Evolutionary conservation across 1,140 invertebrate species (phyloP).

Genomic region (Drosophila obscura): DNA sequence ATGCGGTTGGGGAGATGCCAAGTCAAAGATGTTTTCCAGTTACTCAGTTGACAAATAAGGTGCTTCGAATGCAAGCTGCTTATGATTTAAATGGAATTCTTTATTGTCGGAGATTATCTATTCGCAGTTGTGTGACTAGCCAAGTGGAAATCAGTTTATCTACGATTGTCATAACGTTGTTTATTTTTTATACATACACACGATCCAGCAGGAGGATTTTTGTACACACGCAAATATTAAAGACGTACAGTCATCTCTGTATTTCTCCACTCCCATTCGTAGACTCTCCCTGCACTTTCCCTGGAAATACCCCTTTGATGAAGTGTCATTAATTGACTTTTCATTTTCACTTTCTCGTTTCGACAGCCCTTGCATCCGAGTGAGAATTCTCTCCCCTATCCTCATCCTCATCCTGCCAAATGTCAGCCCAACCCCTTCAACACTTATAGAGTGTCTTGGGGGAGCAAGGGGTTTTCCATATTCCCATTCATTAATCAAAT

Average conservation of each 20-base stretch:
- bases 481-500: slow-evolving; percentile 70
- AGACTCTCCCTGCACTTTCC: background rate
- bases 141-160: slow-evolving; percentile 12
- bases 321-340: slow-evolving; percentile 41
- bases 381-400: no score
- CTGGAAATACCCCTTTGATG: slow-evolving; percentile 6
- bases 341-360: slow-evolving; percentile 3
- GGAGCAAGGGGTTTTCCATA: slow-evolving; percentile 44
- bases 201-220: no score
- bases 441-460: slow-evolving; percentile 12
- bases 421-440: slow-evolving; percentile 35
- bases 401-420: background rate
- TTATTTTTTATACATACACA: no score
- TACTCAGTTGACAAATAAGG: slow-evolving; percentile 54
- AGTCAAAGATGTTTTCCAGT: slow-evolving; percentile 59
- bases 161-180: background rate
- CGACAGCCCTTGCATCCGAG: background rate
- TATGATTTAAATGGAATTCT: slow-evolving; percentile 47
- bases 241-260: background rate
- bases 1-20: slow-evolving; percentile 39
- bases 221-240: no score
- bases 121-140: background rate
- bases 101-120: slow-evolving; percentile 35
- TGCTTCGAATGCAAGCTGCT: slow-evolving; percentile 45
- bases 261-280: background rate